Percentiles rank a stretch among this genome's conserved stretches.
These are phyloP conservation scores for Ganaspis brasiliensis DNA, from an alignment of 2,888 invertebrate species.

Conservation along the genomic window DNA sequence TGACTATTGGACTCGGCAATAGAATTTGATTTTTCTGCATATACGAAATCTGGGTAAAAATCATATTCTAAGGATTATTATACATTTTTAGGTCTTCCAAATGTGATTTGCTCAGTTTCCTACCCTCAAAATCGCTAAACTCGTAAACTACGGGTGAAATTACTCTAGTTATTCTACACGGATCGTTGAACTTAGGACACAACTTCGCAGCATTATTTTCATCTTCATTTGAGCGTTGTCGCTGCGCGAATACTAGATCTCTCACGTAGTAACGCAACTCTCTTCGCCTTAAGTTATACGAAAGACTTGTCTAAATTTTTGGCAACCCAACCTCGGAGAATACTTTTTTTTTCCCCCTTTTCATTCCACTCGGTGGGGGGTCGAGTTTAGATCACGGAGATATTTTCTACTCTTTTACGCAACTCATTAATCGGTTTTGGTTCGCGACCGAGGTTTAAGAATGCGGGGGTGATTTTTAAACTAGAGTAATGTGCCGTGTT, in stretches of 20 bases:
- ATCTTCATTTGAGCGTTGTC: background rate
- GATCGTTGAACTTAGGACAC: too few relatives aligned
- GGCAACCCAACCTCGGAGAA: background rate
- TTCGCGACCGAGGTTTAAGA: background rate
- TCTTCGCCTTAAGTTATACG: conserved; percentile 35
- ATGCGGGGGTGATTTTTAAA: background rate
- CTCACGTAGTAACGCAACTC: background rate
- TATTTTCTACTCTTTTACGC: background rate
- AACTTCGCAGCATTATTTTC: too few relatives aligned
- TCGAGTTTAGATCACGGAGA: background rate
- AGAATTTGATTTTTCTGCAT: too few relatives aligned
- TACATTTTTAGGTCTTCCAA: too few relatives aligned
- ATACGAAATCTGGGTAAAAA: too few relatives aligned
- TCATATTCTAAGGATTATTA: too few relatives aligned
- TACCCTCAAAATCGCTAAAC: too few relatives aligned
- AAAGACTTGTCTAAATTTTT: conserved; percentile 1
- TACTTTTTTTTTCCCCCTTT: background rate
- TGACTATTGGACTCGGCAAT: too few relatives aligned
- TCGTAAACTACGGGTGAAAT: too few relatives aligned
- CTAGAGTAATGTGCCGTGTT: background rate
- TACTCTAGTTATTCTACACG: too few relatives aligned
- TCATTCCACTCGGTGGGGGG: background rate
- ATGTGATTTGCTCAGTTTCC: too few relatives aligned
- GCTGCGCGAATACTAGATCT: conserved; percentile 3
- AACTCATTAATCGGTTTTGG: background rate